These are phyloP conservation scores for Columba livia DNA, from an alignment of 2,113 vertebrate genomes.

Conservation along the genomic window DNA sequence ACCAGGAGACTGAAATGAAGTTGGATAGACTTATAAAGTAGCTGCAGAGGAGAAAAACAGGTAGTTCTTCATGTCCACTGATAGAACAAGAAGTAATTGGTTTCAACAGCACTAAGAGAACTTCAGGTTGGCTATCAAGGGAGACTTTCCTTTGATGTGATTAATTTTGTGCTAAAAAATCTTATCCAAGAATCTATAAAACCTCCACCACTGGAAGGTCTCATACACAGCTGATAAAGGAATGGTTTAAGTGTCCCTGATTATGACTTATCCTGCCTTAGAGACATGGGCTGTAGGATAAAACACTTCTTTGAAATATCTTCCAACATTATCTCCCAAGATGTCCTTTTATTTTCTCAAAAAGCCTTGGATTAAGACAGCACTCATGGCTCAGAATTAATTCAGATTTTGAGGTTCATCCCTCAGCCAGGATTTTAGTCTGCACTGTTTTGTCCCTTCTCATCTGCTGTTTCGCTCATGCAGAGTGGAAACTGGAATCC, in stretches of 20 bases:
- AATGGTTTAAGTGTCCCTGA: neutral
- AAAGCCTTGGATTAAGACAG: neutral
- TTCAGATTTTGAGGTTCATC: neutral
- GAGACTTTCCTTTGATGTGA: neutral
- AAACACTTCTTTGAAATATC: neutral
- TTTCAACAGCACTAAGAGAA: neutral
- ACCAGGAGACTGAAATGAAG: neutral
- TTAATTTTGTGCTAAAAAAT: neutral
- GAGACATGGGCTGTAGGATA: neutral
- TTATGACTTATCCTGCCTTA: neutral
- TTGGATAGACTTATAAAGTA: neutral
- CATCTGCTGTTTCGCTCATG: fast-evolving
- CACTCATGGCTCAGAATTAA: neutral
- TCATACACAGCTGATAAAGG: neutral
- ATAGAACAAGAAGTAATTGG: neutral
- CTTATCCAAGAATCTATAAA: neutral
- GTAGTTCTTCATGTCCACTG: neutral
- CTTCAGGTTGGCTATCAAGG: neutral
- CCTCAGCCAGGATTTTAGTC: neutral
- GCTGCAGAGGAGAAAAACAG: neutral
- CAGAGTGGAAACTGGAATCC: neutral
- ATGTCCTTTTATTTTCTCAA: neutral
- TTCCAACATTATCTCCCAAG: neutral
- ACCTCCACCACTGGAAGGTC: neutral
- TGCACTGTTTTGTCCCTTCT: neutral